Percentiles rank a stretch among this genome's conserved stretches.
These are phyloP conservation scores for Drosophila rhopaloa DNA, from an alignment of 1,140 invertebrate genomes.

Conservation along the genomic window DNA sequence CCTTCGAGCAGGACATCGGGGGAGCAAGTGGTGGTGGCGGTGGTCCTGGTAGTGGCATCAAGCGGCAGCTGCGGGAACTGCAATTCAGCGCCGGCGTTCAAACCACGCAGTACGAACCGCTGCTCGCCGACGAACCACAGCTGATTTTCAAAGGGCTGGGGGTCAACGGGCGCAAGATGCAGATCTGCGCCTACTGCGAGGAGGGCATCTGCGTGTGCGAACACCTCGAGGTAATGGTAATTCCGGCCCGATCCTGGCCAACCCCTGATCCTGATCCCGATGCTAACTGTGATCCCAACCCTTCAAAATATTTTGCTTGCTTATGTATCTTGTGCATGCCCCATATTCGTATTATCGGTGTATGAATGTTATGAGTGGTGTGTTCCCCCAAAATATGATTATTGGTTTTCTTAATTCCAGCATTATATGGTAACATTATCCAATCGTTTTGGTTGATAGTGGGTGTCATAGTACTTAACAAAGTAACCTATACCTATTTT, in stretches of 20 bases:
- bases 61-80: conserved; percentile 75
- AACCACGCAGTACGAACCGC: conserved; percentile 77
- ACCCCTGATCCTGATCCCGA: background rate
- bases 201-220: conserved; percentile 84
- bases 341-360: conserved; percentile 1
- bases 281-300: background rate
- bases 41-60: conserved; percentile 27
- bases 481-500: too few relatives aligned
- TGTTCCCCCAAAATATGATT: background rate
- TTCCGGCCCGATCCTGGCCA: conserved; percentile 20
- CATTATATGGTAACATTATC: too few relatives aligned
- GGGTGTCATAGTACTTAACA: too few relatives aligned
- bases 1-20: conserved; percentile 55
- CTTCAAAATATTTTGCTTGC: background rate
- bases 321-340: conserved; percentile 31
- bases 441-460: too few relatives aligned
- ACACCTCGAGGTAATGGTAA: conserved; percentile 85
- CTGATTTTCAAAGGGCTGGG: conserved; percentile 76
- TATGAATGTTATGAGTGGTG: conserved; percentile 6
- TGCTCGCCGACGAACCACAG: conserved; percentile 77
- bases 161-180: conserved; percentile 67
- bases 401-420: background rate
- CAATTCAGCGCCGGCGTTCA: conserved; percentile 65
- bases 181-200: conserved; percentile 82
- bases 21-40: too few relatives aligned